A percentile compares a stretch with the other conserved stretches of the same genome.
phyloP scores from a whole-genome alignment of 2,113 vertebrate species.

The Callorhinus ursinus region DNA sequence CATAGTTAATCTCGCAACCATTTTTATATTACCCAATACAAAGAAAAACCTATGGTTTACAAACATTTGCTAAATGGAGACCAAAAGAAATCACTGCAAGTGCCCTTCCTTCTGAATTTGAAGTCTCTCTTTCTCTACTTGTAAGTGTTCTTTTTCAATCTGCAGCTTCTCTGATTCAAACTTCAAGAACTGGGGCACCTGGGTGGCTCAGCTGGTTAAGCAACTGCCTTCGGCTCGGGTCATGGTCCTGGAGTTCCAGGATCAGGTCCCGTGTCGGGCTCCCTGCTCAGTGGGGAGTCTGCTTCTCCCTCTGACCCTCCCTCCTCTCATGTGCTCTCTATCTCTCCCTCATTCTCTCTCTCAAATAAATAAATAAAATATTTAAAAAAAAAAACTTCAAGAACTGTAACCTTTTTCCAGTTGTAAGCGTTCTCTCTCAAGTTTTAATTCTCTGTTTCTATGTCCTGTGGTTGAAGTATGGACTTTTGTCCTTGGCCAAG shows the following conservation, averaged over 20 bases:
- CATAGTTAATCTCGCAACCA: conserved; percentile 43
- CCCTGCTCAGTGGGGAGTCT: too few relatives aligned
- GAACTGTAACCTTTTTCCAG: conserved; percentile 92
- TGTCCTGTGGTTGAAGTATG: conserved; percentile 87
- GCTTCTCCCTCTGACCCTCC: too few relatives aligned
- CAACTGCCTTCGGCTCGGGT: too few relatives aligned
- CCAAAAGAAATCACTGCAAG: conserved; percentile 81
- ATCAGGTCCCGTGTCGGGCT: too few relatives aligned
- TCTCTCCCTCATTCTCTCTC: too few relatives aligned
- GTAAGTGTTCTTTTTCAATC: conserved; percentile 95
- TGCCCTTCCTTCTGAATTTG: conserved; percentile 93
- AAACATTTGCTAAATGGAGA: not conserved
- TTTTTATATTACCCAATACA: not conserved
- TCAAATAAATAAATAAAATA: too few relatives aligned
- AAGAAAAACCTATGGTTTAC: conserved; percentile 60
- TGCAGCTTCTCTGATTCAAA: conserved; percentile 94
- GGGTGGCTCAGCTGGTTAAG: too few relatives aligned
- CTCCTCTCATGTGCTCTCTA: too few relatives aligned
- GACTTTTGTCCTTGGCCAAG: conserved; percentile 85
- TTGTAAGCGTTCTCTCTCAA: conserved; percentile 94
- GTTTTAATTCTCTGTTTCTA: conserved; percentile 93
- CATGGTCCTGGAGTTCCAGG: too few relatives aligned
- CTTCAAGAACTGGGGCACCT: conserved; percentile 87
- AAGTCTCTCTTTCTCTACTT: conserved; percentile 95
- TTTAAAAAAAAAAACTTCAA: too few relatives aligned